Evolutionary conservation across 2,797 vertebrate genomes (phyloP), one percentile per base, ranked within the genome.

Genomic region (Dicrostonyx torquatus): DNA sequence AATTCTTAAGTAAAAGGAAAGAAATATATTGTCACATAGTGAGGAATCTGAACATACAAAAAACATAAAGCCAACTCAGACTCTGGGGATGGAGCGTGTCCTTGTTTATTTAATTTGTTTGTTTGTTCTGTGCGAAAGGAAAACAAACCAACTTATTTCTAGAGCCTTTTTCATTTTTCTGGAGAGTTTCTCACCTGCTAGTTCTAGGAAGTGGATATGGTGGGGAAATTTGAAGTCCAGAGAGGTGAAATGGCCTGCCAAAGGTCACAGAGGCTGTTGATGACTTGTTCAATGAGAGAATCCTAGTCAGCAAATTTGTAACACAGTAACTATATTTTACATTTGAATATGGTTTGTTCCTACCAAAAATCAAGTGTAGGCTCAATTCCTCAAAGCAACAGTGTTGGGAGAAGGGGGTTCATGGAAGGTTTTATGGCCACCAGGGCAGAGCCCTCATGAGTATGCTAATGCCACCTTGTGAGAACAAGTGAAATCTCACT

Each of bases 1-100:
- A 78, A 58, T 89, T 89, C 43, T 94, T 72, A 93, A 80, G 84
- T 77, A 70, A 37, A 64, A 86, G 48, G 26, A 45, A 91, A 88
- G 77, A 94, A 78, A 86, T 80, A 13, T 2, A 68, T 60, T 43
- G 75, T 77, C 31, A 72, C 37, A 62, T 85, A 90, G 70, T 76
- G 80, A 93, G 53, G 29, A 62, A 92, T 85, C 55, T 93, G 66
- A 77, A 31, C 12, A 66, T 24, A 43, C 20, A 87, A 89, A n/a
- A 89, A 62, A 87, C 78, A 50, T 34, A 60, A 6, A 93, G 73
- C 34, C 24, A 80, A 26, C 58, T 87, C 70, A 89, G 86, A 73
- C 60, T 68, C 31, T 24, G 72, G 62, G 40, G 60, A 43, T 34
- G 7, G 82, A 22, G 18, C 24, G 66, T 34, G 22, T 86, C 15